Percentiles rank a stretch among this genome's conserved stretches.
Evolutionary conservation across 2,113 vertebrate species (phyloP).

Genomic region (Strix uralensis): DNA sequence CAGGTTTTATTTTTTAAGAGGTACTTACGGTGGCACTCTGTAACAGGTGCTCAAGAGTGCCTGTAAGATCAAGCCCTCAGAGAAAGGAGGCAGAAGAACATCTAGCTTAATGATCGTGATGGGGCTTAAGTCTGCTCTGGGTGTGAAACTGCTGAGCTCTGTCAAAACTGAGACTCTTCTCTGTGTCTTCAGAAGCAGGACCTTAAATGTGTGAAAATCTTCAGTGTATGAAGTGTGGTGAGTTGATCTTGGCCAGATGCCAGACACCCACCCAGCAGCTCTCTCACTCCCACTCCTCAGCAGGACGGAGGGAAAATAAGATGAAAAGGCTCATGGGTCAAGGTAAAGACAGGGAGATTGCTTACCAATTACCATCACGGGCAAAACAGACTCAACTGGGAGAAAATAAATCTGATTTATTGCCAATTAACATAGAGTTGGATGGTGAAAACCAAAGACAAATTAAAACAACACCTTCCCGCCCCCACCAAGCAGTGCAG

Average conservation of each 20-base stretch:
- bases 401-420: background rate
- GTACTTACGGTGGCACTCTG: background rate
- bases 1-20: constrained; percentile 20
- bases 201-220: background rate
- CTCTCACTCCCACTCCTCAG: background rate
- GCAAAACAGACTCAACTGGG: background rate
- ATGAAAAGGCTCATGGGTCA: background rate
- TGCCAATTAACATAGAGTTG: background rate
- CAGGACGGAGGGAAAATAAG: background rate
- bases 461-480: background rate
- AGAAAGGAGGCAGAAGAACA: background rate
- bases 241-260: background rate
- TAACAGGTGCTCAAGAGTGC: background rate
- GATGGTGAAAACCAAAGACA: background rate
- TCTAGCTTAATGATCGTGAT: background rate
- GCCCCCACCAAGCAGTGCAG: fast-evolving
- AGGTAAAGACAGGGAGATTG: background rate
- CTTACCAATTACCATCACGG: background rate
- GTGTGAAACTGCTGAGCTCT: background rate
- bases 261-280: background rate
- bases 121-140: background rate
- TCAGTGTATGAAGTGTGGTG: background rate
- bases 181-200: background rate
- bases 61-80: background rate
- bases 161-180: background rate